These are phyloP conservation scores for Cyaniris semiargus DNA, from an alignment of 2,888 invertebrate species.

Conservation along the genomic window DNA sequence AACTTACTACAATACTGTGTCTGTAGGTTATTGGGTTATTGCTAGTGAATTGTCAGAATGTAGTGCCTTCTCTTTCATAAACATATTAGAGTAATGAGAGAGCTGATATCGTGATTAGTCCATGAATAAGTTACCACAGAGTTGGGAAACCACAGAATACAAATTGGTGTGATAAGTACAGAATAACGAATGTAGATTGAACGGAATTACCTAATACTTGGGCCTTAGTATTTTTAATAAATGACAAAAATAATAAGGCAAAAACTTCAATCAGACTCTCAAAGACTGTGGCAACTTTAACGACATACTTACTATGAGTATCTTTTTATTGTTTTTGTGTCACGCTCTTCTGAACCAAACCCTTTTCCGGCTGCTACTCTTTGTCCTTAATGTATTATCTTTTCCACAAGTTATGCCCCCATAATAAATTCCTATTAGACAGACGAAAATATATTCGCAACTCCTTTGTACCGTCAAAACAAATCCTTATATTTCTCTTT, in stretches of 20 bases:
- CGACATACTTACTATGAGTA: not conserved
- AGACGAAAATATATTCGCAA: slow-evolving; percentile 4
- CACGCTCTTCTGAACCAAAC: not conserved
- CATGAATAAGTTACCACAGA: too few species aligned
- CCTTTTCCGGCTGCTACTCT: not conserved
- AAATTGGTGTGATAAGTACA: too few species aligned
- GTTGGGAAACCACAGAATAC: too few species aligned
- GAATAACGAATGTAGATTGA: too few species aligned
- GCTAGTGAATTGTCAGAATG: not conserved
- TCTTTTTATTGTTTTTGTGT: not conserved
- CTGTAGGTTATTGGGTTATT: not conserved
- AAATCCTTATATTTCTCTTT: slow-evolving; percentile 24
- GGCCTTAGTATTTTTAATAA: too few species aligned
- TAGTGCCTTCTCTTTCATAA: not conserved
- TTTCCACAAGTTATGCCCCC: not conserved
- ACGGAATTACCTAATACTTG: too few species aligned
- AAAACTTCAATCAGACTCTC: too few species aligned
- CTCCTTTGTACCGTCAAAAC: slow-evolving; percentile 16
- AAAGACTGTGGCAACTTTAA: not conserved
- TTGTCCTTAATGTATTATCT: slow-evolving; percentile 1
- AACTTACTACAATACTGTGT: not conserved
- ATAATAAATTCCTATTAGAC: slow-evolving; percentile 6
- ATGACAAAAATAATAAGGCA: too few species aligned
- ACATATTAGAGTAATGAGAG: too few species aligned
- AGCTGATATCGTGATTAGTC: too few species aligned